Evolutionary conservation across 2,888 invertebrate genomes (phyloP).

Genomic region (Troilus luridus): DNA sequence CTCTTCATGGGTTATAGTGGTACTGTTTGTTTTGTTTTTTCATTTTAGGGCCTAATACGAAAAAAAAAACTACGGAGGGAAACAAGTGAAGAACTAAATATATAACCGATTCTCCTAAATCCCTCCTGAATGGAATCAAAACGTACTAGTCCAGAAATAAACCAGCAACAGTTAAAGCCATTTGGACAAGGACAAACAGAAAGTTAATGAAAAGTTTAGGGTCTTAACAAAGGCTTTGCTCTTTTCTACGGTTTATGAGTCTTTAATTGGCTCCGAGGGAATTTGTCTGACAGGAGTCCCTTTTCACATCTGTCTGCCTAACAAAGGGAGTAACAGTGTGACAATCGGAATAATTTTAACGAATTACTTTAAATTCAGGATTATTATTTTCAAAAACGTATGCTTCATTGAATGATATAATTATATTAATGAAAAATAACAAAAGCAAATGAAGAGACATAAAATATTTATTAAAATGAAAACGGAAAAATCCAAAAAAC

Average conservation of each 20-base stretch:
- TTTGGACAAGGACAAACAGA: background rate
- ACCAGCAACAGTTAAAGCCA: background rate
- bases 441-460: too few relatives aligned
- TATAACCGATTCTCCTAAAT: background rate
- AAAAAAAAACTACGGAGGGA: background rate
- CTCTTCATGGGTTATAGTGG: too few relatives aligned
- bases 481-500: too few relatives aligned
- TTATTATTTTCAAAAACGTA: too few relatives aligned
- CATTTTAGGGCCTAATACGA: too few relatives aligned
- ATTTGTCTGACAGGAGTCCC: background rate
- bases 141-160: background rate
- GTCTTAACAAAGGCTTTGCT: constrained; percentile 32
- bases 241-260: background rate
- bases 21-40: too few relatives aligned
- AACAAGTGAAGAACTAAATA: background rate
- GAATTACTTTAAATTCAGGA: background rate
- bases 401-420: too few relatives aligned
- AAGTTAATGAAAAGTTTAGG: constrained; percentile 33
- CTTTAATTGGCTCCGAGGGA: background rate
- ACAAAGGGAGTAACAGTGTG: background rate
- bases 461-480: too few relatives aligned
- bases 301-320: background rate
- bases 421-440: too few relatives aligned
- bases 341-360: background rate
- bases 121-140: background rate